A percentile compares a stretch with the other conserved stretches of the same genome.
These are phyloP conservation scores for Podocnemis expansa DNA, from an alignment of 2,113 vertebrate genomes.

Conservation along the genomic window DNA sequence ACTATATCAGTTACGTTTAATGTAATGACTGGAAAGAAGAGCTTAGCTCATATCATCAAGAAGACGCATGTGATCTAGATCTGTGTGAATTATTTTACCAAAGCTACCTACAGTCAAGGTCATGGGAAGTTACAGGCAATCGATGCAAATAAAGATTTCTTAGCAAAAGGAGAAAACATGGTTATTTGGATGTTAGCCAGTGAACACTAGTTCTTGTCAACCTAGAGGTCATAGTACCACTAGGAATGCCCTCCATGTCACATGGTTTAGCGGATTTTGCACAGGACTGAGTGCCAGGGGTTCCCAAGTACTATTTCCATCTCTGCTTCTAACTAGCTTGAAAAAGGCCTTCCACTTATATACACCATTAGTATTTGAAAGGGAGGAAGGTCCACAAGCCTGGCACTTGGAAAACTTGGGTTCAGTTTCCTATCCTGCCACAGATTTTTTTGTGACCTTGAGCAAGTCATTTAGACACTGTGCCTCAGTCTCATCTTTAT, in stretches of 20 bases:
- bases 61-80: neutral
- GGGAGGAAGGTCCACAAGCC: neutral
- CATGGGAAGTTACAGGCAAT: neutral
- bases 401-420: neutral
- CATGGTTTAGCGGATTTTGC: accelerated
- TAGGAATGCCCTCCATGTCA: neutral
- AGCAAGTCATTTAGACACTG: neutral
- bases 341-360: neutral
- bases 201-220: neutral
- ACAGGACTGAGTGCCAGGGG: accelerated
- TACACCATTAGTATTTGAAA: neutral
- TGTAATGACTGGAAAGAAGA: accelerated
- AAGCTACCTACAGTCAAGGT: neutral
- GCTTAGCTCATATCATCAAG: neutral
- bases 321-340: neutral
- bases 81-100: neutral
- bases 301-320: neutral
- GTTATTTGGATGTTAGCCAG: neutral
- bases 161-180: neutral
- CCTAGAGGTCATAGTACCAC: neutral
- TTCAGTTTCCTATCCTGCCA: neutral
- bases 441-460: accelerated
- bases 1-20: neutral
- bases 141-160: neutral
- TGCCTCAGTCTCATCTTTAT: too few relatives aligned